Conservation (phyloP, 2,888 invertebrate species). For the Ptilodon capucinus region DNA sequence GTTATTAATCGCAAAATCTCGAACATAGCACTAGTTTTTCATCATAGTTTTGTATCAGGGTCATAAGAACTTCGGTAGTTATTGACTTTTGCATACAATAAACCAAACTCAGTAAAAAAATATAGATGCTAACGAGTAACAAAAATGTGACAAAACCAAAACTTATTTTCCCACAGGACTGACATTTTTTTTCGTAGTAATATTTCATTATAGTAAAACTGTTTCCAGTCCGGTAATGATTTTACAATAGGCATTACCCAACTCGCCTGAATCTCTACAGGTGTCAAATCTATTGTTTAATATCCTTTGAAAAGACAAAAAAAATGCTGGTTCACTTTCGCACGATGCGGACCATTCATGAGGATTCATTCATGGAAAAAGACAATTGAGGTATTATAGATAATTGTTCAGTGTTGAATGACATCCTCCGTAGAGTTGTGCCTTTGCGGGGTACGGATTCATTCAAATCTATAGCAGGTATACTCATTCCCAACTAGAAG, state of each 20-base stretch:
- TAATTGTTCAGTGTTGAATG: conserved; percentile 21
- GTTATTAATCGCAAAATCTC: not conserved
- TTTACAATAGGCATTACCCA: conserved; percentile 26
- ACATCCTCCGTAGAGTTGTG: not conserved
- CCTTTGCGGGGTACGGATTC: not conserved
- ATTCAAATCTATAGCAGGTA: too few relatives aligned
- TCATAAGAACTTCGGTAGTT: too few relatives aligned
- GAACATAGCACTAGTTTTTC: not conserved
- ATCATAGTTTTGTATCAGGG: not conserved
- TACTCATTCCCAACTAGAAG: too few relatives aligned
- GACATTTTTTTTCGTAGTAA: conserved; percentile 17
- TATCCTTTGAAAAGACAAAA: conserved; percentile 14
- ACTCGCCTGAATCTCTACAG: conserved; percentile 28
- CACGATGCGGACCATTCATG: conserved; percentile 16
- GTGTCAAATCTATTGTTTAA: conserved; percentile 29
- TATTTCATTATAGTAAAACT: conserved; percentile 12
- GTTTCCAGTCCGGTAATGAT: conserved; percentile 21
- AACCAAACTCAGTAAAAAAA: not conserved
- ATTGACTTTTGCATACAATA: not conserved
- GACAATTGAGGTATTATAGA: conserved; percentile 20
- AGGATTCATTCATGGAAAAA: conserved; percentile 23
- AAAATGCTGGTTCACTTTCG: conserved; percentile 16
- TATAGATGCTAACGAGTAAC: not conserved
- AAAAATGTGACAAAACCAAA: not conserved
- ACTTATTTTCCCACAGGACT: conserved; percentile 31